Percentiles rank a stretch among this genome's conserved stretches.
Evolutionary conservation across 2,888 invertebrate species (phyloP).

Genomic region (Orthosia gothica): DNA sequence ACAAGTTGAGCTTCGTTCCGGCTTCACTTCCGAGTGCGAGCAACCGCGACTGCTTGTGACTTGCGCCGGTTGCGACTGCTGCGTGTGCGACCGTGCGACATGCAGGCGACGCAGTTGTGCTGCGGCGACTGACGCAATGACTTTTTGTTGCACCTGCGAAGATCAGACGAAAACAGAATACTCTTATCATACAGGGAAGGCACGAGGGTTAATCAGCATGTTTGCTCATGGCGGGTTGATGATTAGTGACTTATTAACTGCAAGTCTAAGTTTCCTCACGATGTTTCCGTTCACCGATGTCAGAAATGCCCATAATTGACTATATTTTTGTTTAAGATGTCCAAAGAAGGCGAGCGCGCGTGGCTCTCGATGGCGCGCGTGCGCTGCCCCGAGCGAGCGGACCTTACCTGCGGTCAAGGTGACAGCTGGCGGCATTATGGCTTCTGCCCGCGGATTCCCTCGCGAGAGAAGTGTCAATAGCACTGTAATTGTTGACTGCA

Average conservation of each 20-base stretch:
- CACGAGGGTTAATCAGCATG: too few relatives aligned
- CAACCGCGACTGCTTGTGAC: constrained; percentile 44
- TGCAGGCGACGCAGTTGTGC: constrained; percentile 46
- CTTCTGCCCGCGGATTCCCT: neutral
- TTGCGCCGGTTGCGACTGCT: neutral
- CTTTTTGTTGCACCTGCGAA: constrained; percentile 57
- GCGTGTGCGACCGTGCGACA: constrained; percentile 26
- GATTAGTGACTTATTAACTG: too few relatives aligned
- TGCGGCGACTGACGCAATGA: constrained; percentile 51
- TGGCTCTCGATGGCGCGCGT: neutral
- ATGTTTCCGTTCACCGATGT: too few relatives aligned
- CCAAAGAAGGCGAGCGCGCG: neutral
- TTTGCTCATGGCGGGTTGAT: too few relatives aligned
- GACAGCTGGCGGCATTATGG: constrained; percentile 19
- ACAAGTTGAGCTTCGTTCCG: constrained; percentile 10
- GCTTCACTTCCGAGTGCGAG: constrained; percentile 2
- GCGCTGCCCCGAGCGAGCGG: neutral
- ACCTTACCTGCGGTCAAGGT: constrained; percentile 15
- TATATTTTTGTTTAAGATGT: neutral
- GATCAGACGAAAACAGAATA: constrained; percentile 8
- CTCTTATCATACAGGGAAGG: too few relatives aligned
- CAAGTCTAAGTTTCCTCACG: too few relatives aligned
- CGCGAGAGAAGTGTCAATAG: neutral
- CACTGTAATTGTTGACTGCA: too few relatives aligned
- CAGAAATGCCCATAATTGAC: neutral